A percentile compares a stretch with the other conserved stretches of the same genome.
Evolutionary conservation across 2,797 vertebrate genomes (phyloP).

Genomic region (Glossophaga mutica): DNA sequence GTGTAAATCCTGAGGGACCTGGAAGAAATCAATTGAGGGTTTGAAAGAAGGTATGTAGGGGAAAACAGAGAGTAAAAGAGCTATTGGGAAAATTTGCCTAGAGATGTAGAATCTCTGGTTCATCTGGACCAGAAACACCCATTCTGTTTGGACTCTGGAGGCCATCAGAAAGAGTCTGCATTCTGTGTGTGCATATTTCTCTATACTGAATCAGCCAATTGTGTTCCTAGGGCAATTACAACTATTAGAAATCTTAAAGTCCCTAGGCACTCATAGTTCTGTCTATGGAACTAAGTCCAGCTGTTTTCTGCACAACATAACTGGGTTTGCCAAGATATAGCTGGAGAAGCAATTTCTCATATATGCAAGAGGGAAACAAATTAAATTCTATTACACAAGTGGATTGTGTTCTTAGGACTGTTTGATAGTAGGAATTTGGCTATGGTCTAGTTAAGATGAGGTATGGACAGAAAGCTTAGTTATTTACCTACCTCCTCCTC

Average conservation of each 20-base stretch:
- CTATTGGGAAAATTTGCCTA: not conserved
- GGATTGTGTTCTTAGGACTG: not conserved
- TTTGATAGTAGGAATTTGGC: not conserved
- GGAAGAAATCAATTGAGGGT: not conserved
- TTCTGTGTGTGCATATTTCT: not conserved
- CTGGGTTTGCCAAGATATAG: constrained; percentile 26
- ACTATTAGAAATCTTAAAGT: not conserved
- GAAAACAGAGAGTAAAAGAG: not conserved
- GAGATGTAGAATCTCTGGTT: not conserved
- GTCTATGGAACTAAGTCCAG: not conserved
- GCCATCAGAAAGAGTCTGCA: not conserved
- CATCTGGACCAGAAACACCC: not conserved
- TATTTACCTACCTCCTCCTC: not conserved
- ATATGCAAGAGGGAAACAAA: not conserved
- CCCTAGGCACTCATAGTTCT: not conserved
- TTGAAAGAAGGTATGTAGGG: not conserved
- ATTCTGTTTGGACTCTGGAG: not conserved
- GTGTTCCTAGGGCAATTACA: not conserved
- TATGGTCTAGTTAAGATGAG: not conserved
- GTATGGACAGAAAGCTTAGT: not conserved
- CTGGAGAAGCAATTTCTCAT: constrained; percentile 26
- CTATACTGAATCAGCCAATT: not conserved
- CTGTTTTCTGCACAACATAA: not conserved
- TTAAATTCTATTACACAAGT: not conserved
- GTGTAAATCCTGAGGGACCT: not conserved